phyloP scores from a whole-genome alignment of 2,888 invertebrate species.

The Miltochrista miniata region DNA sequence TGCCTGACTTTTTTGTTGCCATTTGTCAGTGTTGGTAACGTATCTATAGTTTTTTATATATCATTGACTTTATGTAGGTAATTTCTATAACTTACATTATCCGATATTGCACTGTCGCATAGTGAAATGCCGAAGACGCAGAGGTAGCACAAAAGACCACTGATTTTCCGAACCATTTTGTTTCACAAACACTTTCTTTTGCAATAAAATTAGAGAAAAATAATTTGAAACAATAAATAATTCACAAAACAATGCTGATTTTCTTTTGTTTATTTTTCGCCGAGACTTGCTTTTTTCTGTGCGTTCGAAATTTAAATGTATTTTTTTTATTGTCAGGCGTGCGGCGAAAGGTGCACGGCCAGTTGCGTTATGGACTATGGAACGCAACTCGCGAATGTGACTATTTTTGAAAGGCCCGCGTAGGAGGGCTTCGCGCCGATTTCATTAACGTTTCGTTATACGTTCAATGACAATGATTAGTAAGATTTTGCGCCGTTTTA shows the following conservation, averaged over 20 bases:
- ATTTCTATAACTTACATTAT: constrained; percentile 59
- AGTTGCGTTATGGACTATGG: constrained; percentile 67
- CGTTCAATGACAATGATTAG: constrained; percentile 3
- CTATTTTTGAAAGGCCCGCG: constrained; percentile 82
- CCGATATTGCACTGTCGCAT: constrained; percentile 76
- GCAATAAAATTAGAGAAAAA: constrained; percentile 1
- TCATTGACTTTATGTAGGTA: too few species aligned
- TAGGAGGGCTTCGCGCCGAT: constrained; percentile 80
- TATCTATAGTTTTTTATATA: too few species aligned
- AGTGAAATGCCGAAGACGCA: constrained; percentile 73
- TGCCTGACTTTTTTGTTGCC: too few species aligned
- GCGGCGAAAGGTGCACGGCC: constrained; percentile 73
- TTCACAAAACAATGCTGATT: too few species aligned
- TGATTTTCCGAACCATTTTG: constrained; percentile 71
- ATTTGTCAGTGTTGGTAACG: too few species aligned
- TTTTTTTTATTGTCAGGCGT: constrained; percentile 37
- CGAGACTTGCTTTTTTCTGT: not conserved
- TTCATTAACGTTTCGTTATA: constrained; percentile 66
- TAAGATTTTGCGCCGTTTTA: not conserved
- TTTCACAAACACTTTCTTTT: constrained; percentile 27
- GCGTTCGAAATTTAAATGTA: constrained; percentile 27
- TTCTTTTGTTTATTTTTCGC: not conserved
- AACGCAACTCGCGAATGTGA: constrained; percentile 63
- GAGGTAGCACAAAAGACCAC: constrained; percentile 71
- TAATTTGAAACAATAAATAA: not conserved